phyloP scores from a whole-genome alignment of 1,140 invertebrate genomes.

The Anoplolepis gracilipes region DNA sequence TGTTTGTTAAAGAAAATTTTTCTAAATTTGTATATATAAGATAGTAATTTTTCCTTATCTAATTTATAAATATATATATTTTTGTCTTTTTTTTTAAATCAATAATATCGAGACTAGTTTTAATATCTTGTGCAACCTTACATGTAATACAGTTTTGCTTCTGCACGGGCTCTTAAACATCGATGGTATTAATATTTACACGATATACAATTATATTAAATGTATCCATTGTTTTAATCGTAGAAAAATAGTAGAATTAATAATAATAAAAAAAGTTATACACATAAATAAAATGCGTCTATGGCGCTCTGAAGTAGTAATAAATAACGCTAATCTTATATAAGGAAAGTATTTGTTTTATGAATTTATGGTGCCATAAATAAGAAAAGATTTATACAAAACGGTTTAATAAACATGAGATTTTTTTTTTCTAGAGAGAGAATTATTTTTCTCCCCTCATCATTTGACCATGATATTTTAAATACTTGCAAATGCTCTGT shows the following conservation, averaged over 20 bases:
- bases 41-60: no score
- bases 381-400: background rate
- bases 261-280: background rate
- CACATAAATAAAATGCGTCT: background rate
- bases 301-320: slow-evolving; percentile 3
- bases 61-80: no score
- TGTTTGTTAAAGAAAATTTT: no score
- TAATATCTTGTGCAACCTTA: no score
- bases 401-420: background rate
- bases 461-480: background rate
- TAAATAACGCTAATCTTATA: slow-evolving; percentile 38
- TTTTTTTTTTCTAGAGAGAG: background rate
- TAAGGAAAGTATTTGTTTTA: background rate
- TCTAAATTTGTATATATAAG: no score
- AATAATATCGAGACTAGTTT: no score
- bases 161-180: background rate
- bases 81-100: no score
- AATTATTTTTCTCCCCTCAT: background rate
- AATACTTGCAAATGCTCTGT: background rate
- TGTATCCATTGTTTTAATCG: background rate
- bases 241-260: slow-evolving; percentile 37
- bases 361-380: background rate
- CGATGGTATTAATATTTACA: slow-evolving; percentile 35
- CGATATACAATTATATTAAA: slow-evolving; percentile 2
- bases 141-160: no score